phyloP scores from a whole-genome alignment of 2,888 invertebrate species.

The Ophion costatus region DNA sequence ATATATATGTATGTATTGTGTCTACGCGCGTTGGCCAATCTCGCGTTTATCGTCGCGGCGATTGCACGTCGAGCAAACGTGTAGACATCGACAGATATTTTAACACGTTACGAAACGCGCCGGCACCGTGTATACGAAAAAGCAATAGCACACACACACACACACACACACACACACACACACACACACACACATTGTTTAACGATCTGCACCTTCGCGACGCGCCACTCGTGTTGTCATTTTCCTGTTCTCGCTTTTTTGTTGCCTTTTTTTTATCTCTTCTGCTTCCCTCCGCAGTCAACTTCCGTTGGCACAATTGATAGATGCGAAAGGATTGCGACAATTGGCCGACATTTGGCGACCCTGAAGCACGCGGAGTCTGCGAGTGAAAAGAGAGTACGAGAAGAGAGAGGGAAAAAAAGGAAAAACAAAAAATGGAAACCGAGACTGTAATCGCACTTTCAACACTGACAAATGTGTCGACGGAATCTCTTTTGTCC shows the following conservation, averaged over 20 bases:
- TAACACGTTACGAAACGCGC: slow-evolving; percentile 6
- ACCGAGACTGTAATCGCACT: not conserved
- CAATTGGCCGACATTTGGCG: slow-evolving; percentile 26
- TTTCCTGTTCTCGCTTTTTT: not conserved
- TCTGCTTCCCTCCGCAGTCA: not conserved
- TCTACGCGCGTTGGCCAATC: too few species aligned
- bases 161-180: too few species aligned
- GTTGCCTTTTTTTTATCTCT: slow-evolving; percentile 4
- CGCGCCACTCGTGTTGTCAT: not conserved
- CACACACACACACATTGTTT: too few species aligned
- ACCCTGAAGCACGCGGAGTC: slow-evolving; percentile 22
- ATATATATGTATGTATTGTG: not conserved
- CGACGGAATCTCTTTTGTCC: slow-evolving; percentile 64
- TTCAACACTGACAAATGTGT: slow-evolving; percentile 48
- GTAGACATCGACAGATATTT: not conserved
- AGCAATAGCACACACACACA: too few species aligned
- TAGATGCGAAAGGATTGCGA: slow-evolving; percentile 27
- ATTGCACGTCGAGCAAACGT: not conserved
- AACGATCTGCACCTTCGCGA: not conserved
- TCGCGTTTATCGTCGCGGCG: too few species aligned
- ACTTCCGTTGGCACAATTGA: slow-evolving; percentile 9
- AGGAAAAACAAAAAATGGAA: not conserved
- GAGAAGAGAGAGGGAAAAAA: not conserved
- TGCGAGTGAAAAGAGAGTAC: slow-evolving; percentile 23
- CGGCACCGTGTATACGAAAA: too few species aligned